Evolutionary conservation across 2,888 invertebrate species (phyloP).

Genomic region (Netelia inedita): DNA sequence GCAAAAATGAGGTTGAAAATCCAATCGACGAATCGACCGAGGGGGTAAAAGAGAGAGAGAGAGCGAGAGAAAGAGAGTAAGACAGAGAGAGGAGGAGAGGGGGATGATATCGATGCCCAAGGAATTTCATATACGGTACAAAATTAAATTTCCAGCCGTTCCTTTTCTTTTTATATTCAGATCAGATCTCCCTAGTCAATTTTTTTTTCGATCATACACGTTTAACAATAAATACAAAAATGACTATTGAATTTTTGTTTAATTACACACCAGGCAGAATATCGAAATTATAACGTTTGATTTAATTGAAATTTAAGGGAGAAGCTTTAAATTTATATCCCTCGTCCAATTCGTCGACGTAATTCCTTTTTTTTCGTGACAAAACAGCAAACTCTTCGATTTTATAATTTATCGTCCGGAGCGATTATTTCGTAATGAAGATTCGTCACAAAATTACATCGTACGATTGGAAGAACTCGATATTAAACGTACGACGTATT

Average conservation of each 20-base stretch:
- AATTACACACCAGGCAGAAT: too few relatives aligned
- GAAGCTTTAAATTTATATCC: too few relatives aligned
- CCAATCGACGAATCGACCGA: conserved; percentile 13
- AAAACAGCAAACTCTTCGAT: not conserved
- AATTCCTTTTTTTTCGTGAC: not conserved
- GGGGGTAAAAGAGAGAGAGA: not conserved
- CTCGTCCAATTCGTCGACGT: too few relatives aligned
- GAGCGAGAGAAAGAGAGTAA: not conserved
- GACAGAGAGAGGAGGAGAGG: too few relatives aligned
- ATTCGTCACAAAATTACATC: not conserved
- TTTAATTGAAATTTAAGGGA: too few relatives aligned
- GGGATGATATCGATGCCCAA: not conserved
- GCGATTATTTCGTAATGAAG: conserved; percentile 7
- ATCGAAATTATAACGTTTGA: too few relatives aligned
- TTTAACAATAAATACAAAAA: too few relatives aligned
- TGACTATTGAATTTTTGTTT: too few relatives aligned
- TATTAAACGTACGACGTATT: not conserved
- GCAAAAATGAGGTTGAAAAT: conserved; percentile 26
- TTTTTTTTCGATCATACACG: too few relatives aligned
- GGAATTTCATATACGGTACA: conserved; percentile 8
- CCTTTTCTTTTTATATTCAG: not conserved
- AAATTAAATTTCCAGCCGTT: conserved; percentile 2
- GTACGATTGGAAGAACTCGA: too few relatives aligned
- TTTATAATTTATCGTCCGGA: conserved; percentile 11
- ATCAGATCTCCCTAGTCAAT: not conserved